Evolutionary conservation across 2,797 vertebrate genomes (phyloP), one percentile per base, ranked within the genome.

Genomic region (Xiphophorus birchmanni): DNA sequence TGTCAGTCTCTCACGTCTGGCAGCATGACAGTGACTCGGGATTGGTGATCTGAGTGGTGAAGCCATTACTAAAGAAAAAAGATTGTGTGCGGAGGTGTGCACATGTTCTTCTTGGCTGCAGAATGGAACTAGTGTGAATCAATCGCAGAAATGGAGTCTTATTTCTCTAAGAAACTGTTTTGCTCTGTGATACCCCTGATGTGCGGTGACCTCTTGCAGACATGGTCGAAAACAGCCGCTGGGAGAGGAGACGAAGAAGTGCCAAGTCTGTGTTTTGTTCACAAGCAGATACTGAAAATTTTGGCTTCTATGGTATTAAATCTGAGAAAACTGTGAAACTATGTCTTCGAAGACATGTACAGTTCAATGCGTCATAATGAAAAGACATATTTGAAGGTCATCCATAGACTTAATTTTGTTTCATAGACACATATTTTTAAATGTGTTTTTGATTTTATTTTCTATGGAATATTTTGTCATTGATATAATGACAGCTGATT

Each of bases 61-160:
- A 65, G 58, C 58, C 75, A 65, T 63, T 37, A 65, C 56, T 58
- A 44, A 18, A 76, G 75, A 48, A 63, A 65, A 60, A 23, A 76
- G 75, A 47, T 11, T 63, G 42, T 65, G n/a, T 65, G 75, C 11
- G 18, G 58, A 76, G n/a, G 26, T 65, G 56, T 76, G 32, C 29
- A 76, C 65, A n/a, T 32, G 42, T 76, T 48, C 37, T 23, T 65
- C 58, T 65, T 60, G 29, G n/a, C 44, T 76, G 65, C 45, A 76
- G 75, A 76, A 65, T 29, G 37, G 26, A 32, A 32, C 56, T 45
- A 2, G n/a, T 47, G 75, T 47, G 54, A 76, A 76, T 63, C 17
- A 76, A 26, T 76, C 44, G 1, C 5, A 11, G 45, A 76, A 76
- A 60, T 72, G 7, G 42, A 65, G 44, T 6, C 42, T 35, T 45